Conservation (phyloP, 2,888 invertebrate species). For the Sceliomorpha sp. region DNA sequence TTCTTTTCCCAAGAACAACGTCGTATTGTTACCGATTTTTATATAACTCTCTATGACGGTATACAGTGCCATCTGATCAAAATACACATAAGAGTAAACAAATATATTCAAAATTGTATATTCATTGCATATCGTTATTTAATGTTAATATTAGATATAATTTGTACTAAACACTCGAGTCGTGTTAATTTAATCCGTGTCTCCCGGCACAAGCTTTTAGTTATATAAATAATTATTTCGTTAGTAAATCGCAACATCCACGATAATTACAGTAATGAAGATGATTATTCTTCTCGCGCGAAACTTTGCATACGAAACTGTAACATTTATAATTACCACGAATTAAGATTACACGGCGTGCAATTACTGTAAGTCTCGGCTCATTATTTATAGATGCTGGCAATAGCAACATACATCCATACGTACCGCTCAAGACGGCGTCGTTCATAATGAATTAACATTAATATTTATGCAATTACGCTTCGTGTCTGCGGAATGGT, state of each 20-base stretch:
- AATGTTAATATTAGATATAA: too few species aligned
- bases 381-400: constrained; percentile 15
- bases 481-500: constrained; percentile 29
- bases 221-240: too few species aligned
- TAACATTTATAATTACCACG: not conserved
- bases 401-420: constrained; percentile 11
- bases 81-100: too few species aligned
- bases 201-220: too few species aligned
- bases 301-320: not conserved
- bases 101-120: too few species aligned
- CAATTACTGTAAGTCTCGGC: constrained; percentile 7
- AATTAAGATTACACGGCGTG: not conserved
- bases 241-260: too few species aligned
- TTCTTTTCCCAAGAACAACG: not conserved
- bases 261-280: too few species aligned
- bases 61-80: too few species aligned
- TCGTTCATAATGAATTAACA: constrained; percentile 55
- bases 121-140: too few species aligned
- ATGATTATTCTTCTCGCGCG: too few species aligned
- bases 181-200: too few species aligned
- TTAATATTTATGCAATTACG: constrained; percentile 62
- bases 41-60: constrained; percentile 9
- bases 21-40: constrained; percentile 1
- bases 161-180: too few species aligned
- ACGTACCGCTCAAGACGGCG: constrained; percentile 12